Evolutionary conservation across 2,797 vertebrate genomes (phyloP), one percentile per base, ranked within the genome.

Genomic region (Cephalopachus bancanus): DNA sequence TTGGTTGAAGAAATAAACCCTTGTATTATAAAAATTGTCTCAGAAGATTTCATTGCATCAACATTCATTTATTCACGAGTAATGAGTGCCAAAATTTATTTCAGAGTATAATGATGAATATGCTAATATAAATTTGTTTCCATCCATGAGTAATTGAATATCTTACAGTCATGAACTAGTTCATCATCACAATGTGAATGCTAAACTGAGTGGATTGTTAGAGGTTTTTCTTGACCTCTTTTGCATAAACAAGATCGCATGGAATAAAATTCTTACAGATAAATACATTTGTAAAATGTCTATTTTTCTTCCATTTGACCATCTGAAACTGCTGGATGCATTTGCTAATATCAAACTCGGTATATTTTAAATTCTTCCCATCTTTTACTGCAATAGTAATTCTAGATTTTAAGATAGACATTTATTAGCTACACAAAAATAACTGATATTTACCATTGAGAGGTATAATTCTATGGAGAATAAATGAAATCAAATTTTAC

Each of bases 91-190:
- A 30, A 37, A 93, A 96, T 69, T 95, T 97, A 98, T 98, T 98
- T 98, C 97, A 98, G 97, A 98, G 93, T 97, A 94, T 97, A 97
- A 97, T 97, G 96, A 98, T 97, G 97, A 98, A 98, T 98, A 98
- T 97, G 97, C 89, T 98, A 97, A 97, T 97, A 90, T 16, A 44
- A 57, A 97, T 96, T 78, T 98, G 97, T 79, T 98, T 98, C 89
- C 97, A 3, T 20, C 49, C 10, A 37, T 24, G 97, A 97, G 65
- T 91, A 97, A 97, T 81, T 98, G 90, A 97, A 94, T 67, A 97
- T 97, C 83, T 97, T 94, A 96, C n/a, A 92, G 75, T 76, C 75
- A 53, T 97, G 83, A 92, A 95, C 65, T 75, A 83, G 33, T 30
- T 94, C 37, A 93, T 74, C 96, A 95, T 96, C 79, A 96, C 49